Percentiles rank a stretch among this genome's conserved stretches.
phyloP scores from a whole-genome alignment of 2,113 vertebrate species.

The Columba janthina region DNA sequence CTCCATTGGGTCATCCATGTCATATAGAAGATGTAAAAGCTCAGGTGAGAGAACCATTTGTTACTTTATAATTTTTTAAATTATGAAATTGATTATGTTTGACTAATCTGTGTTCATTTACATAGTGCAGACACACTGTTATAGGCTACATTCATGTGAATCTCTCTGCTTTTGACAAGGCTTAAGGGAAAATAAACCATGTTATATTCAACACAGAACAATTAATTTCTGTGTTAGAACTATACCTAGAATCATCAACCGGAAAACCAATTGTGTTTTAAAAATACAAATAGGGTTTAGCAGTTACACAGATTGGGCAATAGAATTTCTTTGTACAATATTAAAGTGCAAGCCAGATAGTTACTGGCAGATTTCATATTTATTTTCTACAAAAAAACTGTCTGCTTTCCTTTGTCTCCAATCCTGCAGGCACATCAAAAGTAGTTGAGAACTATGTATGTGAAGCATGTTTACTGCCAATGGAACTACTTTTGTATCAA shows the following conservation, averaged over 20 bases:
- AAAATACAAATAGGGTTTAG: neutral
- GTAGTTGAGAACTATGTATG: neutral
- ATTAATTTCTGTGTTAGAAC: neutral
- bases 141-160: neutral
- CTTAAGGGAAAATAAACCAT: neutral
- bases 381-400: neutral
- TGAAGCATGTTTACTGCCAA: neutral
- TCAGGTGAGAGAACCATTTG: constrained; percentile 78
- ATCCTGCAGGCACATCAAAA: neutral
- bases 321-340: neutral
- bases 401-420: neutral
- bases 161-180: neutral
- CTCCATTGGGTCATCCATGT: constrained; percentile 63
- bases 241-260: neutral
- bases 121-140: neutral
- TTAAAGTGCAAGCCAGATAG: neutral
- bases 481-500: neutral
- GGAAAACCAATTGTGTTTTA: neutral
- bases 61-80: neutral
- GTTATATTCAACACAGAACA: neutral
- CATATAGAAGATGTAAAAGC: constrained; percentile 78
- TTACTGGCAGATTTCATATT: neutral
- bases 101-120: neutral
- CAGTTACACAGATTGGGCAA: neutral
- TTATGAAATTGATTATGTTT: neutral